Conservation (phyloP, 2,113 vertebrate genomes). For the Tretioscincus oriximinensis region DNA sequence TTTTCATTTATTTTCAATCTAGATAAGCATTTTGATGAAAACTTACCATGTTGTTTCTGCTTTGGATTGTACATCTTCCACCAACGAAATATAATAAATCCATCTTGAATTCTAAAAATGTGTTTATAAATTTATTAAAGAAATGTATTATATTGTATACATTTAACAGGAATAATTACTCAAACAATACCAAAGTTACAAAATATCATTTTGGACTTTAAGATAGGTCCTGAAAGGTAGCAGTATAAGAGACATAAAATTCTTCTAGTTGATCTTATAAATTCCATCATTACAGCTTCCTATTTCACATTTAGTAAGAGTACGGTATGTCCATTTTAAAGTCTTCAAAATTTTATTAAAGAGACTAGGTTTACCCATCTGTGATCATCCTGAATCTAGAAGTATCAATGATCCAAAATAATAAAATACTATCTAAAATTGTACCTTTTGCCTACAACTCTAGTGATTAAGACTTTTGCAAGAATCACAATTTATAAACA, state of each 20-base stretch:
- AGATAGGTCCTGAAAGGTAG: not conserved
- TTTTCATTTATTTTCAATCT: no score
- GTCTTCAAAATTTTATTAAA: not conserved
- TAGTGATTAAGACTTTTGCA: not conserved
- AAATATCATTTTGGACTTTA: not conserved
- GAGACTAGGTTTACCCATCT: not conserved
- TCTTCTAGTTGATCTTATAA: not conserved
- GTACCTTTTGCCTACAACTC: not conserved
- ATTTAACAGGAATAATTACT: not conserved
- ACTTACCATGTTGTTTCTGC: constrained; percentile 95
- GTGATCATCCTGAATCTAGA: not conserved
- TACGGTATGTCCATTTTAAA: not conserved
- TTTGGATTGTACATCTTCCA: constrained; percentile 99
- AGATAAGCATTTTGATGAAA: not conserved
- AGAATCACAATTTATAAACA: not conserved
- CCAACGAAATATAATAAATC: constrained; percentile 98
- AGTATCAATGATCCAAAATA: not conserved
- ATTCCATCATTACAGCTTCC: not conserved
- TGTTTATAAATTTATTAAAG: not conserved
- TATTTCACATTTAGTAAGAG: not conserved
- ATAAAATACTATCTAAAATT: not conserved
- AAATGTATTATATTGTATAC: constrained; percentile 4
- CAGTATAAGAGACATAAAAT: no score
- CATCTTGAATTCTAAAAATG: constrained; percentile 91
- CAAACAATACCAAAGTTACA: not conserved